Evolutionary conservation across 2,113 vertebrate species (phyloP).

Genomic region (Labeo catla): DNA sequence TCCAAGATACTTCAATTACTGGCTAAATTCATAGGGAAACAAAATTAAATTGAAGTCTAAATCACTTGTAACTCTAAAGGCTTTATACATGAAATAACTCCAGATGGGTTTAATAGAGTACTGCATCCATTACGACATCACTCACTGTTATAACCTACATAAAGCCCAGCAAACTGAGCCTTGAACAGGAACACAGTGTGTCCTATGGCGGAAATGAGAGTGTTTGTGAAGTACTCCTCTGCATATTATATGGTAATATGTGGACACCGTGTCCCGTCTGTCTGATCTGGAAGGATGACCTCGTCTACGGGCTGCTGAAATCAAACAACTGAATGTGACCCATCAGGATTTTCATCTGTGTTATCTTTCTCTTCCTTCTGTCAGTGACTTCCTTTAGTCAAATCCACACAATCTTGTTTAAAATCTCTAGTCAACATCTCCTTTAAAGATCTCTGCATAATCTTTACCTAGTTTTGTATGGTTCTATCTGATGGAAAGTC

Average conservation of each 20-base stretch:
- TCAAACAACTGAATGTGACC: conserved; percentile 3
- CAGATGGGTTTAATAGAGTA: neutral
- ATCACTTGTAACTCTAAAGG: neutral
- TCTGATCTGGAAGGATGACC: neutral
- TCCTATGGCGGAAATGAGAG: neutral
- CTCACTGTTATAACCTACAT: neutral
- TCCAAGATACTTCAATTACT: neutral
- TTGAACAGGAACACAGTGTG: neutral
- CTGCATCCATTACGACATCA: neutral
- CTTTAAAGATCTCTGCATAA: neutral
- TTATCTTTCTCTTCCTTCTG: neutral
- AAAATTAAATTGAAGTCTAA: neutral
- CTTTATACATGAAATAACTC: neutral
- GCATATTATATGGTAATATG: neutral
- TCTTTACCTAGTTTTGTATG: too few species aligned
- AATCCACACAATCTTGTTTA: neutral
- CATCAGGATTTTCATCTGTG: conserved; percentile 9
- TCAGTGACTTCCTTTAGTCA: neutral
- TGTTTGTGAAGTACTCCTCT: neutral
- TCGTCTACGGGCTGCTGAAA: neutral
- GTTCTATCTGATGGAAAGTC: too few species aligned
- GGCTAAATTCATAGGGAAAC: neutral
- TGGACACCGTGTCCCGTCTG: neutral
- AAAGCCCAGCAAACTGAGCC: neutral
- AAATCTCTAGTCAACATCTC: neutral